Evolutionary conservation across 2,888 invertebrate genomes (phyloP).

Genomic region (Fabriciana adippe): DNA sequence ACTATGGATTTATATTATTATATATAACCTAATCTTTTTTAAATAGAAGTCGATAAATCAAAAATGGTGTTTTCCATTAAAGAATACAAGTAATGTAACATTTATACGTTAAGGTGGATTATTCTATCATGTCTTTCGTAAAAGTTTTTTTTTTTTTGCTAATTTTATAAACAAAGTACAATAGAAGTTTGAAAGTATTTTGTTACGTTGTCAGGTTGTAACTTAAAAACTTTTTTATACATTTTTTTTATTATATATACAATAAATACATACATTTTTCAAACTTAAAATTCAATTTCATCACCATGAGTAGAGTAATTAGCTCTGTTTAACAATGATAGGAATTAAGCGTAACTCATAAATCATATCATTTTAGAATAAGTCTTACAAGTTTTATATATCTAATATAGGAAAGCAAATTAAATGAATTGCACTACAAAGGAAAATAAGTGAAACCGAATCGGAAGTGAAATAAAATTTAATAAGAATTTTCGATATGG

Average conservation of each 20-base stretch:
- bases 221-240: too few relatives aligned
- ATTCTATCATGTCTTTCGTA: too few relatives aligned
- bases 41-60: not conserved
- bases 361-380: conserved; percentile 73
- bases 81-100: too few relatives aligned
- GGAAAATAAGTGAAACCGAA: conserved; percentile 13
- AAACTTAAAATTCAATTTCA: not conserved
- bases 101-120: too few relatives aligned
- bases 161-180: too few relatives aligned
- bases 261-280: too few relatives aligned
- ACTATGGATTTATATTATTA: conserved; percentile 14
- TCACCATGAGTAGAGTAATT: not conserved
- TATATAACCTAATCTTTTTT: not conserved
- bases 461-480: conserved; percentile 24
- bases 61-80: too few relatives aligned
- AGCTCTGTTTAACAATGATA: conserved; percentile 15
- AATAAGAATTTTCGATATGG: conserved; percentile 6
- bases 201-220: too few relatives aligned
- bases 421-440: conserved; percentile 5
- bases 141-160: too few relatives aligned
- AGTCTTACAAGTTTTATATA: conserved; percentile 46
- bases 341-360: conserved; percentile 47
- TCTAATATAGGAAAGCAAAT: conserved; percentile 41
- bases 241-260: too few relatives aligned
- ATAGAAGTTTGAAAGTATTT: too few relatives aligned